Conservation (phyloP, 2,797 vertebrate genomes). For the Acrocephalus scirpaceus region DNA sequence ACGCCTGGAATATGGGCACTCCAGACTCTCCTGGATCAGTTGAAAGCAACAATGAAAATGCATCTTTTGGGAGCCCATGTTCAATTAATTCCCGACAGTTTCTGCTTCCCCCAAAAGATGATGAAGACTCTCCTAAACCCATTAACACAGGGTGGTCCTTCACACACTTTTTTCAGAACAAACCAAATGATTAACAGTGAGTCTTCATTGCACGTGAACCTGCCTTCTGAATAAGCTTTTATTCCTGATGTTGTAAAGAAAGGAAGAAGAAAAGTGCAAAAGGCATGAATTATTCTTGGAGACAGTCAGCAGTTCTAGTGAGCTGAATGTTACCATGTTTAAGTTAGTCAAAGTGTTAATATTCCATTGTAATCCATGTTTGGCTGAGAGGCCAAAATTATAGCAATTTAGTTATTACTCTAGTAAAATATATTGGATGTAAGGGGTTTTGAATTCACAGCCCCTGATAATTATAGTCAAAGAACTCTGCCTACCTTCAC, state of each 20-base stretch:
- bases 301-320: conserved; percentile 39
- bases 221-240: conserved; percentile 69
- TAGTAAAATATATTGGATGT: conserved; percentile 12
- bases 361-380: conserved; percentile 24
- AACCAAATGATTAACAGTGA: conserved; percentile 72
- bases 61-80: conserved; percentile 91
- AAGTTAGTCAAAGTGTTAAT: conserved; percentile 40
- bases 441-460: conserved; percentile 15
- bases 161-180: conserved; percentile 81
- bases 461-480: conserved; percentile 42
- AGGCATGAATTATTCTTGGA: conserved; percentile 49
- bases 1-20: conserved; percentile 82
- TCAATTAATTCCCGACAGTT: conserved; percentile 94
- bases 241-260: background rate
- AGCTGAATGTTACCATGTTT: conserved; percentile 40
- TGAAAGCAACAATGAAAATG: conserved; percentile 79
- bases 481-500: conserved; percentile 50
- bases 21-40: conserved; percentile 79
- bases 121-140: conserved; percentile 75
- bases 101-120: conserved; percentile 87
- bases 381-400: background rate
- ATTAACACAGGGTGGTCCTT: conserved; percentile 78
- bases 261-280: background rate
- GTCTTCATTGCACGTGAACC: background rate
- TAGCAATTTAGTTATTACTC: conserved; percentile 25